phyloP scores from a whole-genome alignment of 2,797 vertebrate genomes.

The Mus spretus region DNA sequence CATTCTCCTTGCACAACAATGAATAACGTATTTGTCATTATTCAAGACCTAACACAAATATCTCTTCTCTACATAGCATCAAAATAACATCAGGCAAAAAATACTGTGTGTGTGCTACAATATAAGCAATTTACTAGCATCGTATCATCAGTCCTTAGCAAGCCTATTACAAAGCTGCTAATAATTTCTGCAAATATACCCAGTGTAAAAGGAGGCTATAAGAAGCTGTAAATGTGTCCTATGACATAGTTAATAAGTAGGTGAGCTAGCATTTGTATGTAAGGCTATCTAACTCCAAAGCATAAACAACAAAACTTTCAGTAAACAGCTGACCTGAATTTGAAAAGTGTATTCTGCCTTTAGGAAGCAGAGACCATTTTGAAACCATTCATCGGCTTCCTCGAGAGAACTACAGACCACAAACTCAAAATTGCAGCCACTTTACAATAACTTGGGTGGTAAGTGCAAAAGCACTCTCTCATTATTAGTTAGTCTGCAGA shows the following conservation, averaged over 20 bases:
- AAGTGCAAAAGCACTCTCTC: constrained; percentile 2
- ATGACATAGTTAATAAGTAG: background rate
- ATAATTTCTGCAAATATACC: constrained; percentile 6
- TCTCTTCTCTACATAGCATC: background rate
- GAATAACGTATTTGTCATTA: background rate
- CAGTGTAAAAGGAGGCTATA: constrained; percentile 13
- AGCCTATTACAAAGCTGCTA: background rate
- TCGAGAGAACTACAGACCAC: background rate
- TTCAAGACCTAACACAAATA: background rate
- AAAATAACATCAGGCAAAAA: background rate
- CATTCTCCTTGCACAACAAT: background rate
- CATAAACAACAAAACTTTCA: constrained; percentile 3
- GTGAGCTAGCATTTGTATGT: constrained; percentile 1
- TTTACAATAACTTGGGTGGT: background rate
- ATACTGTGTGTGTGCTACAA: background rate
- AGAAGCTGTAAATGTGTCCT: background rate
- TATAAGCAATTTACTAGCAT: background rate
- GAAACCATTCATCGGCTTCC: background rate
- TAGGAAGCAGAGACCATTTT: background rate
- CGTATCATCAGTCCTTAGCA: background rate
- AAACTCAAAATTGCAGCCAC: constrained; percentile 16
- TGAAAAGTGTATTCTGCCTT: background rate
- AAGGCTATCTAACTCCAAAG: background rate
- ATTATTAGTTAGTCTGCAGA: background rate
- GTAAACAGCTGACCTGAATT: background rate